Percentiles rank a stretch among this genome's conserved stretches.
phyloP scores from a whole-genome alignment of 1,140 invertebrate species.

The Bombus picipes region DNA sequence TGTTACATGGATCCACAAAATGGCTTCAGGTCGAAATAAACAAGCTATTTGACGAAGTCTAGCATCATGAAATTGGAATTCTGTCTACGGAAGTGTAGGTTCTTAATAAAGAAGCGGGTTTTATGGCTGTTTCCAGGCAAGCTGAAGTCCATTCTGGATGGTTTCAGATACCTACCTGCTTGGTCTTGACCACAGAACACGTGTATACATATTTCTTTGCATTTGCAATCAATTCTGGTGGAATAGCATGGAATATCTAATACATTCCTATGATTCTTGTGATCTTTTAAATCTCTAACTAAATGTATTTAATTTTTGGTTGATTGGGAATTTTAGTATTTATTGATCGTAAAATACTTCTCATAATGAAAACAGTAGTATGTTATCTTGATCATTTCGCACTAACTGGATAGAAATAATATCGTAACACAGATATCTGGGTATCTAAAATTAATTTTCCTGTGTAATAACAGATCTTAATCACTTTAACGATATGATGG shows the following conservation, averaged over 20 bases:
- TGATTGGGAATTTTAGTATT: not conserved
- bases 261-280: not conserved
- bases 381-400: no score
- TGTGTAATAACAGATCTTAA: no score
- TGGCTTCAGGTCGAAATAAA: conserved; percentile 7
- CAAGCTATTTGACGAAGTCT: not conserved
- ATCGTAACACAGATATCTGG: no score
- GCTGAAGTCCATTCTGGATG: not conserved
- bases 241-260: not conserved
- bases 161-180: not conserved
- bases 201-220: not conserved
- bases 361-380: no score
- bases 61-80: conserved; percentile 33
- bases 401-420: no score
- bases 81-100: not conserved
- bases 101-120: conserved; percentile 34
- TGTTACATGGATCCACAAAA: conserved; percentile 5
- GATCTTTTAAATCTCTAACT: not conserved
- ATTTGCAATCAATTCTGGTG: conserved; percentile 13
- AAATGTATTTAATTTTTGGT: not conserved
- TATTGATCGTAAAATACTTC: no score
- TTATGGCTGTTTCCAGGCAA: not conserved
- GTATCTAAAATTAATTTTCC: no score
- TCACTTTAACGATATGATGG: no score
- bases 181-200: not conserved